These are phyloP conservation scores for Rhyacophila evoluta DNA, from an alignment of 2,888 invertebrate species.

Conservation along the genomic window DNA sequence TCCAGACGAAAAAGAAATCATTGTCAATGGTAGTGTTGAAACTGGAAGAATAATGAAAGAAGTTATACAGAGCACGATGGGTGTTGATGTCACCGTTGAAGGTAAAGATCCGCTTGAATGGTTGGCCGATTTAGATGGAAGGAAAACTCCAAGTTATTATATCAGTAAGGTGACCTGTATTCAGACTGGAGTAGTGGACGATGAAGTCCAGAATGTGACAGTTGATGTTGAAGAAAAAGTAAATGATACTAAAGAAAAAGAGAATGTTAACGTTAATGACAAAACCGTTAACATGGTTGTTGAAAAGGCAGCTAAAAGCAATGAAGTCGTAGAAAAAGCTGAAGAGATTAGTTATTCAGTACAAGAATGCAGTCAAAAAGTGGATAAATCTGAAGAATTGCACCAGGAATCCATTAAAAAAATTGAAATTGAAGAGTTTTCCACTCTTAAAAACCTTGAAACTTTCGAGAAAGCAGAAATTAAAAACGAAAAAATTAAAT, in stretches of 20 bases:
- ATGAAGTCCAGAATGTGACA: neutral
- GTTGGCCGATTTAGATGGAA: slow-evolving; percentile 56
- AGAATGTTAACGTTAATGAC: neutral
- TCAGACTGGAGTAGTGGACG: slow-evolving; percentile 54
- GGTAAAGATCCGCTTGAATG: slow-evolving; percentile 60
- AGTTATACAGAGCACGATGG: slow-evolving; percentile 49
- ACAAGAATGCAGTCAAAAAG: too few relatives aligned
- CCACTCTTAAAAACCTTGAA: too few relatives aligned
- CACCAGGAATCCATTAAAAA: too few relatives aligned
- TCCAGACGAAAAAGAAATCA: slow-evolving; percentile 19
- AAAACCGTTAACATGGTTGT: neutral
- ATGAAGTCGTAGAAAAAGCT: too few relatives aligned
- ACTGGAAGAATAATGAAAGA: slow-evolving; percentile 46
- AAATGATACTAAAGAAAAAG: neutral
- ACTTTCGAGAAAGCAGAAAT: too few relatives aligned
- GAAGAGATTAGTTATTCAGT: too few relatives aligned
- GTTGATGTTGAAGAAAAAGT: neutral
- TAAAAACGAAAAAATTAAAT: too few relatives aligned
- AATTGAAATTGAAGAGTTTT: too few relatives aligned
- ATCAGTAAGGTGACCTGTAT: slow-evolving; percentile 39
- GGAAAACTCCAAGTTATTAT: slow-evolving; percentile 17
- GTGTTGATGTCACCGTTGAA: slow-evolving; percentile 52
- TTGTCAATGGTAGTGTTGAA: slow-evolving; percentile 23
- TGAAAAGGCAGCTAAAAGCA: neutral
- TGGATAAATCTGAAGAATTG: too few relatives aligned